Percentiles rank a stretch among this genome's conserved stretches.
phyloP scores from a whole-genome alignment of 2,113 vertebrate genomes.

The Myiagra hebetior region DNA sequence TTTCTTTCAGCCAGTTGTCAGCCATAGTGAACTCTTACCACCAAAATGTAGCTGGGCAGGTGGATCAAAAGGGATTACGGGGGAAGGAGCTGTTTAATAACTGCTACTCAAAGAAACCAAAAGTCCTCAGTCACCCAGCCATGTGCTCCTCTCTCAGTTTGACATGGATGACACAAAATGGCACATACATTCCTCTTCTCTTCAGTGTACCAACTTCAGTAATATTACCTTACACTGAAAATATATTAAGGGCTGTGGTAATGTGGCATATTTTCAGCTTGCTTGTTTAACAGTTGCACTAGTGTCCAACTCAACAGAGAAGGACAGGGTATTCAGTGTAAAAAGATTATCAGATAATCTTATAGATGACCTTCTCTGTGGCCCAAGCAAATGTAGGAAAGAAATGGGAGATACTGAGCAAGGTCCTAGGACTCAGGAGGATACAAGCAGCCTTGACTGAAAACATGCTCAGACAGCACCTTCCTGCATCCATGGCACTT shows the following conservation, averaged over 20 bases:
- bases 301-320: neutral
- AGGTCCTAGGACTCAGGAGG: neutral
- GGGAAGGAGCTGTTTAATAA: neutral
- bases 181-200: neutral
- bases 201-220: neutral
- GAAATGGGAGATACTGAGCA: neutral
- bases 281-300: neutral
- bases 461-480: neutral
- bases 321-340: neutral
- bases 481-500: neutral
- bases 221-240: neutral
- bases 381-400: neutral
- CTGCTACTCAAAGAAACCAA: neutral
- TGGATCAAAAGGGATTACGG: neutral
- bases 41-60: neutral
- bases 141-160: neutral
- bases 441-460: neutral
- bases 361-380: neutral
- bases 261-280: neutral
- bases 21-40: neutral
- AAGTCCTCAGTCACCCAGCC: neutral
- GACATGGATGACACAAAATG: neutral
- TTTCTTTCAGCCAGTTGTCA: neutral
- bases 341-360: neutral
- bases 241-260: neutral